Base-by-base conservation (phyloP, 2,113 vertebrate species). In the Actenoides lindsayi region DNA sequence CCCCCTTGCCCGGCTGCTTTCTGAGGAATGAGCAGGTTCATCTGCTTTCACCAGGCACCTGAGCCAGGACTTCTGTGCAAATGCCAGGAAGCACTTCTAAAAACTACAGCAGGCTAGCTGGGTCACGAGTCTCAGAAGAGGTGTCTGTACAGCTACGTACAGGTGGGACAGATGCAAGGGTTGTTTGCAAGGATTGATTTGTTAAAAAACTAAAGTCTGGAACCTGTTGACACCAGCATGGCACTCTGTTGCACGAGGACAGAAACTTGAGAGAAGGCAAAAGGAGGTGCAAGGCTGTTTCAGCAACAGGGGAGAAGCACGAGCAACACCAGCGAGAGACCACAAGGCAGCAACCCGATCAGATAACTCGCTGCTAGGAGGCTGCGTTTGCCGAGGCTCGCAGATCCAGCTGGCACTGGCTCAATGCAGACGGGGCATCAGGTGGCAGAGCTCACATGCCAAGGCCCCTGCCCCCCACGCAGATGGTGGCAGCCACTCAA, bases 401-500 rank as follows among this genome's bases (percentile, higher is more conserved):
- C 6, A 1, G 82, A 46, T 59, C 82, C 83, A 74, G 86, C 96
- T 95, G 93, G 95, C 95, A 8, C 56, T 3, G 37, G n/a, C 83
- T 50, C 89, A 59, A 0, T 5, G 68, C 82, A 83, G 74, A 42
- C 42, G 0, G 20, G 75, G 90, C 92, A 93, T 94, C 86, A 81
- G 89, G 86, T 92, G 83, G 93, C 95, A 90, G 83, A n/a, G 67
- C 79, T 76, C 67, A 31, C 48, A 76, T 50, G 70, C 92, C 92
- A 83, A 41, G 35, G 88, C 21, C 69, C n/a, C 83, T 83, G 94
- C 86, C 86, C 89, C 76, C 79, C 56, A 20, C 46, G 59, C 74
- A 30, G n/a, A 59, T 5, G 13, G 9, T 95, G 94, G 94, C 94
- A 95, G 65, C 60, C 0, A 0, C 28, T 78, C 94, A 95, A 64